A percentile compares a stretch with the other conserved stretches of the same genome.
Conservation (phyloP, 2,888 invertebrate genomes). For the Selenia dentaria region DNA sequence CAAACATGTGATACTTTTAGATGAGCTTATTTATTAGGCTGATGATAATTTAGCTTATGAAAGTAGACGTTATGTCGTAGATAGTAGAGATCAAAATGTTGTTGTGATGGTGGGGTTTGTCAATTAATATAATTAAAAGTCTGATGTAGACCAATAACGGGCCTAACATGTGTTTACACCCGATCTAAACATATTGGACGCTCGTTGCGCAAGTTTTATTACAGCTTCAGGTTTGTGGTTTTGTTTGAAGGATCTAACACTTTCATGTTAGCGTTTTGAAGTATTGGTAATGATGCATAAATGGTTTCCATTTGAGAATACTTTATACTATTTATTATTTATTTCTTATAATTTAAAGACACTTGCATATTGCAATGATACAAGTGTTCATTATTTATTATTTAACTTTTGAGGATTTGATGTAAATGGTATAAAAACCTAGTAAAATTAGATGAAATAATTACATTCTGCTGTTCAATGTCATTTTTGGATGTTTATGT, state of each 20-base stretch:
- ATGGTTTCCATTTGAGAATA: not conserved
- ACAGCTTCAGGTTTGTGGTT: constrained; percentile 41
- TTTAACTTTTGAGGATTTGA: no score
- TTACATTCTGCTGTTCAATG: no score
- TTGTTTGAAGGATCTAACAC: constrained; percentile 32
- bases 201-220: constrained; percentile 56
- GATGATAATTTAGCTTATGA: constrained; percentile 15
- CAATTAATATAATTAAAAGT: constrained; percentile 71
- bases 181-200: constrained; percentile 38
- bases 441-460: no score
- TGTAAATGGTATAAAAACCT: no score
- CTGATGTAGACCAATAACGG: constrained; percentile 56
- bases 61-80: constrained; percentile 11
- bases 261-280: constrained; percentile 25
- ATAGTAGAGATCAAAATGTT: constrained; percentile 22
- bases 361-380: no score
- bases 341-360: no score
- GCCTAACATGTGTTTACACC: constrained; percentile 59
- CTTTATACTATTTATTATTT: no score
- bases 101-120: constrained; percentile 37
- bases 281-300: constrained; percentile 14
- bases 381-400: no score
- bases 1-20: constrained; percentile 2
- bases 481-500: no score
- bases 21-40: constrained; percentile 4